phyloP scores from a whole-genome alignment of 2,113 vertebrate species.

The Herpetotheres cachinnans region DNA sequence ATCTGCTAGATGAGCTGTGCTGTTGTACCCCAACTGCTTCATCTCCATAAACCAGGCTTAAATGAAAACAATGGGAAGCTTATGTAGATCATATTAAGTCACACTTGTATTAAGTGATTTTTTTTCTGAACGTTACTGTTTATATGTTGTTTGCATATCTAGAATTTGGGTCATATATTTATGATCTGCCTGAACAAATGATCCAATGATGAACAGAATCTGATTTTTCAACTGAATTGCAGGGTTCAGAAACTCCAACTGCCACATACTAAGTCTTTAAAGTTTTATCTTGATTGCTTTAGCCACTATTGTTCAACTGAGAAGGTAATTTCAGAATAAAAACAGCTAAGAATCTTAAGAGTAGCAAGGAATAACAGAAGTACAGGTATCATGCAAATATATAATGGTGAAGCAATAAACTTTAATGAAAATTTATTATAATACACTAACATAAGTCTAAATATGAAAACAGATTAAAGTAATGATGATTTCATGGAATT shows the following conservation, averaged over 20 bases:
- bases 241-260: not conserved
- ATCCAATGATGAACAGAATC: not conserved
- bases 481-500: not conserved
- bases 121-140: not conserved
- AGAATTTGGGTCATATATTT: not conserved
- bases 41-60: not conserved
- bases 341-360: not conserved
- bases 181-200: not conserved
- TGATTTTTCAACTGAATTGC: not conserved
- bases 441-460: not conserved
- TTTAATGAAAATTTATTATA: not conserved
- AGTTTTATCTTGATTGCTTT: not conserved
- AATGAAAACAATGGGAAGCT: not conserved
- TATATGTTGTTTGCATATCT: not conserved
- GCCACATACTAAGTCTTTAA: not conserved
- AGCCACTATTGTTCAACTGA: not conserved
- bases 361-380: not conserved
- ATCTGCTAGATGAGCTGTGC: not conserved
- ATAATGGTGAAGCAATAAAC: not conserved
- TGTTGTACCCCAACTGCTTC: not conserved
- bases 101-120: not conserved
- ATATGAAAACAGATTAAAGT: not conserved
- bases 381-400: not conserved
- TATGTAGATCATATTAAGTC: not conserved
- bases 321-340: constrained; percentile 21